Conservation (phyloP, 2,797 vertebrate species). For the Melopsittacus undulatus region DNA sequence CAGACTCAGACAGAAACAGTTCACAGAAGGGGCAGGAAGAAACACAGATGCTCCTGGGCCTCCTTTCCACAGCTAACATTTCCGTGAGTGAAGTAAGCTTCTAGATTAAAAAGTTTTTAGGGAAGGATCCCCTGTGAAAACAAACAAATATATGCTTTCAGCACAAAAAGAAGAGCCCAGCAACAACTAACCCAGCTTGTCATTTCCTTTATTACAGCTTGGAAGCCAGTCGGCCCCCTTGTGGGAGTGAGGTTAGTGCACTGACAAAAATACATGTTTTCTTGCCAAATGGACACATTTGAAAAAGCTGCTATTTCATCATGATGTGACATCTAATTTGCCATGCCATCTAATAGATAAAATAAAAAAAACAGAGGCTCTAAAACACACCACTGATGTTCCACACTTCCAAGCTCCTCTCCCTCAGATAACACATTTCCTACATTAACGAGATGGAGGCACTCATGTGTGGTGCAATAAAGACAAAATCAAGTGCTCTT, state of each 20-base stretch:
- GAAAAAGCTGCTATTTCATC: slow-evolving; percentile 34
- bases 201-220: slow-evolving; percentile 17
- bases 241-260: not conserved
- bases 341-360: slow-evolving; percentile 40
- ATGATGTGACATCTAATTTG: slow-evolving; percentile 46
- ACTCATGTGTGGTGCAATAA: slow-evolving; percentile 61
- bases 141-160: not conserved
- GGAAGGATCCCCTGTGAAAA: not conserved
- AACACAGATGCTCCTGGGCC: not conserved
- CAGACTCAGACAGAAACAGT: not conserved
- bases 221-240: not conserved
- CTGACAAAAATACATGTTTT: not conserved
- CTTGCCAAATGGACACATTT: slow-evolving; percentile 46
- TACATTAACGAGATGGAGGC: slow-evolving; percentile 53
- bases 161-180: not conserved
- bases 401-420: not conserved
- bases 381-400: not conserved
- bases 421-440: slow-evolving; percentile 48
- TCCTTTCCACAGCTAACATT: not conserved
- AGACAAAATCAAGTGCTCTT: slow-evolving; percentile 50
- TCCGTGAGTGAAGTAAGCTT: not conserved
- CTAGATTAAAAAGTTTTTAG: not conserved
- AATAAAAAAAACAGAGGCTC: not conserved
- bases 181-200: not conserved
- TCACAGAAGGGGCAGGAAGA: not conserved